Evolutionary conservation across 2,113 vertebrate genomes (phyloP).

Genomic region (Entosphenus tridentatus): DNA sequence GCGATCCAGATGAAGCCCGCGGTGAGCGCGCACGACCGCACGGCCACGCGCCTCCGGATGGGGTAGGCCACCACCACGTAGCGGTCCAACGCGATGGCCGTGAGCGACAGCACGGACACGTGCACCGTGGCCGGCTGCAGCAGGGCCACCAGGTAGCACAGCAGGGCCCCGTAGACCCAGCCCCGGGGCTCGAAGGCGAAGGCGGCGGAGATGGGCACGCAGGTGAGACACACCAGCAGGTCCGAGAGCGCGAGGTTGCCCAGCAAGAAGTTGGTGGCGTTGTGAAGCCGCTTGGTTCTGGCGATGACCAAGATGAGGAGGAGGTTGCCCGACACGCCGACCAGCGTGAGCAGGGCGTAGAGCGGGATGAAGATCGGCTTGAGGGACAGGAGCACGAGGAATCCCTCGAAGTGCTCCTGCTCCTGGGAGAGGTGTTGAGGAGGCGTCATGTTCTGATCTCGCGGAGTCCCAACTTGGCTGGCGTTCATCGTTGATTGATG

Average conservation of each 20-base stretch:
- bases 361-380: slow-evolving; percentile 47
- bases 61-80: slow-evolving; percentile 52
- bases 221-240: slow-evolving; percentile 50
- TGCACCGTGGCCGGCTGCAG: slow-evolving; percentile 45
- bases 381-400: slow-evolving; percentile 36
- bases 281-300: slow-evolving; percentile 48
- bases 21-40: slow-evolving; percentile 26
- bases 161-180: slow-evolving; percentile 42
- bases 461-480: no score
- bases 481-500: no score
- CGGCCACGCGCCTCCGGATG: slow-evolving; percentile 27
- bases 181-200: slow-evolving; percentile 46
- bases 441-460: no score
- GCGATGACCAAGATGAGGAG: slow-evolving; percentile 44
- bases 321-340: slow-evolving; percentile 40
- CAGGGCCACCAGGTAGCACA: slow-evolving; percentile 41
- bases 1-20: slow-evolving; percentile 37
- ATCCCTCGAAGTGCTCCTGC: slow-evolving; percentile 24
- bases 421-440: no score
- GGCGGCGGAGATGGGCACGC: slow-evolving; percentile 40
- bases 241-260: slow-evolving; percentile 44
- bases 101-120: slow-evolving; percentile 47
- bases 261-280: slow-evolving; percentile 53
- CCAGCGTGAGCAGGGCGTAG: slow-evolving; percentile 28
- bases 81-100: slow-evolving; percentile 45